Evolutionary conservation across 2,113 vertebrate species (phyloP).

Genomic region (Callaeas wilsoni): DNA sequence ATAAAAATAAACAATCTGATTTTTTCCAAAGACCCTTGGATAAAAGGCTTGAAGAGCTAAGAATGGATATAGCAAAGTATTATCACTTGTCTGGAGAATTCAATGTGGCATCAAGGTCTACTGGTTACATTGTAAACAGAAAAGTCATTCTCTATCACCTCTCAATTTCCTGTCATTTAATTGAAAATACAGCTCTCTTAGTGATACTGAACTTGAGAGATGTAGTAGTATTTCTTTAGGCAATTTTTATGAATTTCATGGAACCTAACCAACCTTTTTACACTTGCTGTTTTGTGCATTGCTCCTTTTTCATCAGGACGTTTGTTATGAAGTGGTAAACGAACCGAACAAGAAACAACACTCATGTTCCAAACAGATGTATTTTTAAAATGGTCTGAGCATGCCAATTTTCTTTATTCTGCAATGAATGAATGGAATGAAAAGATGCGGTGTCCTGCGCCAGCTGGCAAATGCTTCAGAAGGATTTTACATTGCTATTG

Average conservation of each 20-base stretch:
- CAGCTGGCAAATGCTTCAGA: conserved; percentile 44
- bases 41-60: background rate
- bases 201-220: background rate
- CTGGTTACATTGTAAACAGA: background rate
- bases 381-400: conserved; percentile 1
- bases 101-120: background rate
- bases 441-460: background rate
- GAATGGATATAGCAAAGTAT: background rate
- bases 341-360: background rate
- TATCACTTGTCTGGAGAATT: background rate
- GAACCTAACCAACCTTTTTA: background rate
- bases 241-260: background rate
- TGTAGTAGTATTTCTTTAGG: background rate
- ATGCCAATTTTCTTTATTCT: conserved; percentile 10
- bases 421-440: conserved; percentile 24
- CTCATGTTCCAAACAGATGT: background rate
- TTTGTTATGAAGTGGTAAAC: background rate
- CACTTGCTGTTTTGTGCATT: background rate
- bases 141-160: background rate
- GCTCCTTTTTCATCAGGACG: background rate
- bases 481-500: conserved; percentile 42
- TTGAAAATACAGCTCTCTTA: background rate
- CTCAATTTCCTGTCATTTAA: background rate
- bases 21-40: background rate
- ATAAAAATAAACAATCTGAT: background rate